Percentiles rank a stretch among this genome's conserved stretches.
Evolutionary conservation across 2,113 vertebrate species (phyloP).

Genomic region (Chlamydotis undulata): DNA sequence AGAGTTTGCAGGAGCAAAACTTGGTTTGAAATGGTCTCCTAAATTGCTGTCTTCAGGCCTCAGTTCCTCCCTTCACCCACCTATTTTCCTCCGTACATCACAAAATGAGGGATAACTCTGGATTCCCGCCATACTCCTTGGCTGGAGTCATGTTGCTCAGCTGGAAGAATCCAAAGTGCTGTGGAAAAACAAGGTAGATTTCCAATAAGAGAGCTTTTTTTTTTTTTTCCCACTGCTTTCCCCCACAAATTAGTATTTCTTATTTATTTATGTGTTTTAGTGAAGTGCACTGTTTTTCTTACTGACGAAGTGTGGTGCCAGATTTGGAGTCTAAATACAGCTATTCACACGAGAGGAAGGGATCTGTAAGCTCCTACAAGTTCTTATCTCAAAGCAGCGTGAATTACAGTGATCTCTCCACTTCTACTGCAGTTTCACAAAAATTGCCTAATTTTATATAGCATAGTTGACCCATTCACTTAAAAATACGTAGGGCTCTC

Average conservation of each 20-base stretch:
- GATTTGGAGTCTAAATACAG: background rate
- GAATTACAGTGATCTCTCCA: background rate
- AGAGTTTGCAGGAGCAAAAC: background rate
- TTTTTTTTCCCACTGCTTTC: background rate
- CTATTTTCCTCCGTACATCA: background rate
- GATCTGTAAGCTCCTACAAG: background rate
- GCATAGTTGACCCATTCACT: background rate
- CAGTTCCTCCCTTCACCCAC: background rate
- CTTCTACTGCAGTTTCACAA: background rate
- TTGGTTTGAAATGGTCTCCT: background rate
- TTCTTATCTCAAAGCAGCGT: background rate
- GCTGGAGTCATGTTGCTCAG: background rate
- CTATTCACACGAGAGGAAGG: background rate
- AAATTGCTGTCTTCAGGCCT: background rate
- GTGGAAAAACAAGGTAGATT: background rate
- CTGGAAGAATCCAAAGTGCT: background rate
- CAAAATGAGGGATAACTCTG: background rate
- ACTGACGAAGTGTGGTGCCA: background rate
- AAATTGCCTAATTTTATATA: accelerated
- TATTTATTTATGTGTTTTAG: background rate
- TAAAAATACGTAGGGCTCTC: background rate
- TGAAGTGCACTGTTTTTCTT: background rate
- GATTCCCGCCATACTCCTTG: background rate
- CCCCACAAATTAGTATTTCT: background rate
- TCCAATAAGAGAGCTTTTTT: background rate